Conservation (phyloP, 2,888 invertebrate species). For the Steromphala cineraria region DNA sequence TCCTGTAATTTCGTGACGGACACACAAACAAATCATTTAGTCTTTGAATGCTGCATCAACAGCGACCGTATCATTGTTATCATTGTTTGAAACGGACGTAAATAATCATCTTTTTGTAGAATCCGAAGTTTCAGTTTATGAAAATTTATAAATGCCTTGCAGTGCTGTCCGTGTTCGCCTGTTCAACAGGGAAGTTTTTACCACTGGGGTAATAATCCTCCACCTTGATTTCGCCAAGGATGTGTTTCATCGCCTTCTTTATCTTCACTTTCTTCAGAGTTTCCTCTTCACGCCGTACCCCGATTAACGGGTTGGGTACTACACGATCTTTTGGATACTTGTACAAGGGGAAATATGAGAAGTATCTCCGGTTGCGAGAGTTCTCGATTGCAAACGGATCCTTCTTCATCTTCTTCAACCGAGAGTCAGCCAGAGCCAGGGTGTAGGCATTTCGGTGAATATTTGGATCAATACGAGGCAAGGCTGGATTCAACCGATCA, state of each 20-base stretch:
- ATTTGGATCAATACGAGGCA: slow-evolving; percentile 39
- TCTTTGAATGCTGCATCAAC: too few species aligned
- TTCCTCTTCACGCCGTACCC: slow-evolving; percentile 32
- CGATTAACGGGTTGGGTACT: background rate
- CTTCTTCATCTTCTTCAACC: slow-evolving; percentile 23
- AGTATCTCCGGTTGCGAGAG: slow-evolving; percentile 34
- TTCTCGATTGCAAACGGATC: slow-evolving; percentile 25
- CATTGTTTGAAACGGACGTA: too few species aligned
- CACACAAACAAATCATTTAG: too few species aligned
- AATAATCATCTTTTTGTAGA: too few species aligned
- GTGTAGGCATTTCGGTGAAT: slow-evolving; percentile 48
- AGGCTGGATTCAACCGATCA: slow-evolving; percentile 27
- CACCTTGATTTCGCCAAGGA: slow-evolving; percentile 47
- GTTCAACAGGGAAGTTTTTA: slow-evolving; percentile 2
- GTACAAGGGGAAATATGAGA: slow-evolving; percentile 48
- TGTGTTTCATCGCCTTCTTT: slow-evolving; percentile 51
- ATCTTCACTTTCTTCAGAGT: slow-evolving; percentile 30
- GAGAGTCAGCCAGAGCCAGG: slow-evolving; percentile 39
- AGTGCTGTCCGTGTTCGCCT: too few species aligned
- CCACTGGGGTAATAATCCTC: slow-evolving; percentile 44
- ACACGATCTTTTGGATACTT: slow-evolving; percentile 16
- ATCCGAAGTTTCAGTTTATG: too few species aligned
- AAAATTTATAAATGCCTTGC: too few species aligned
- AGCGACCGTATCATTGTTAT: too few species aligned
- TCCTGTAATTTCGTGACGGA: too few species aligned